These are phyloP conservation scores for Erpobdella octoculata DNA, from an alignment of 2,888 invertebrate species.

Conservation along the genomic window DNA sequence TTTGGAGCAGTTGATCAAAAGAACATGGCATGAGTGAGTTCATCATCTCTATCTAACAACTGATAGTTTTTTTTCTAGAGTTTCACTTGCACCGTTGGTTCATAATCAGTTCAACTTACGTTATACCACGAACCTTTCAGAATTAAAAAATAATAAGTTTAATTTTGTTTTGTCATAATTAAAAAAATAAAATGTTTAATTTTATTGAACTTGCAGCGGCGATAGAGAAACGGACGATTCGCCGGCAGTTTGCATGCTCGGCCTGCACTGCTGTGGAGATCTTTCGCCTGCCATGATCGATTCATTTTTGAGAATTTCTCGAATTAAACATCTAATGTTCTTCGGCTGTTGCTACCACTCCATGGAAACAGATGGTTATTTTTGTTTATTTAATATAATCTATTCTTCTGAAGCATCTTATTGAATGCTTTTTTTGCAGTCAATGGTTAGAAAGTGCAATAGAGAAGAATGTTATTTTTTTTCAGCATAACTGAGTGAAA, in stretches of 20 bases:
- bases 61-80: too few species aligned
- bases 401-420: not conserved
- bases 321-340: conserved; percentile 41
- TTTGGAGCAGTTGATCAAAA: not conserved
- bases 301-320: conserved; percentile 38
- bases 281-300: conserved; percentile 45
- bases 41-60: not conserved
- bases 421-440: not conserved
- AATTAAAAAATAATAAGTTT: not conserved
- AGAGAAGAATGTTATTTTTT: not conserved
- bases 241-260: conserved; percentile 43
- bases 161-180: not conserved
- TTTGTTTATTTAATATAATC: not conserved
- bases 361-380: conserved; percentile 42
- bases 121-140: not conserved
- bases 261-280: conserved; percentile 51
- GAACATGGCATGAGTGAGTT: not conserved
- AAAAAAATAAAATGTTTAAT: too few species aligned
- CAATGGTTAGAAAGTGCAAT: not conserved
- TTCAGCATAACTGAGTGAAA: not conserved
- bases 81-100: too few species aligned
- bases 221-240: not conserved
- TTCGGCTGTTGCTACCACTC: conserved; percentile 50
- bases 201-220: not conserved
- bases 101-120: too few species aligned